Conservation (phyloP, 1,140 invertebrate species). For the Drosophila tani region DNA sequence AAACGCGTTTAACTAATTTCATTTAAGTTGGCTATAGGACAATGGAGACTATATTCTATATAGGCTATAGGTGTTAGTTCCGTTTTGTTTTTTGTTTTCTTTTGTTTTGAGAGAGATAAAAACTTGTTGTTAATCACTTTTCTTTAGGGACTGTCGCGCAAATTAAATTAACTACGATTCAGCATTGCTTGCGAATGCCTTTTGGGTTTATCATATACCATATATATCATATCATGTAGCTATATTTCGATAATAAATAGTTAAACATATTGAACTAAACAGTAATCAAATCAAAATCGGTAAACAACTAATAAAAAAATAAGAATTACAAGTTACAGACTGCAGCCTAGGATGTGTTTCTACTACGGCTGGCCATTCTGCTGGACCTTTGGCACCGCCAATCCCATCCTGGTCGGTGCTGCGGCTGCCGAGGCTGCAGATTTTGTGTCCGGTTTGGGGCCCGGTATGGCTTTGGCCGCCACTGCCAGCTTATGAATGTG, state of each 20-base stretch:
- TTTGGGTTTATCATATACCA: conserved; percentile 42
- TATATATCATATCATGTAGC: conserved; percentile 61
- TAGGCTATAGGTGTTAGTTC: conserved; percentile 72
- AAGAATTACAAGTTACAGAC: conserved; percentile 55
- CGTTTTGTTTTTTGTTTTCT: conserved; percentile 15
- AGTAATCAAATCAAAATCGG: conserved; percentile 75
- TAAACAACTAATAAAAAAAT: conserved; percentile 78
- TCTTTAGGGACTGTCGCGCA: conserved; percentile 75
- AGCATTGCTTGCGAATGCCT: conserved; percentile 28
- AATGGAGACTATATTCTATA: conserved; percentile 66
- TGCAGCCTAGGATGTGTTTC: conserved; percentile 29
- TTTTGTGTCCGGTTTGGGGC: conserved; percentile 64
- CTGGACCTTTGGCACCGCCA: conserved; percentile 23
- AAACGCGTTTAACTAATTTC: conserved; percentile 77
- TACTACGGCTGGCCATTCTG: conserved; percentile 45
- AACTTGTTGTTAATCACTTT: conserved; percentile 77
- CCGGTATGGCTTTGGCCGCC: conserved; percentile 80
- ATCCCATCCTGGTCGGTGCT: conserved; percentile 22
- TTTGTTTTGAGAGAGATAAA: conserved; percentile 52
- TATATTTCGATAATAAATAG: conserved; percentile 81
- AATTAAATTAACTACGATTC: conserved; percentile 79
- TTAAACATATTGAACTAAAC: conserved; percentile 82
- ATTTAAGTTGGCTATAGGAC: conserved; percentile 77
- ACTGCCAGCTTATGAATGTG: conserved; percentile 81
- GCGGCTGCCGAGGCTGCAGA: conserved; percentile 20